phyloP scores from a whole-genome alignment of 2,113 vertebrate genomes.

The Chauna torquata region DNA sequence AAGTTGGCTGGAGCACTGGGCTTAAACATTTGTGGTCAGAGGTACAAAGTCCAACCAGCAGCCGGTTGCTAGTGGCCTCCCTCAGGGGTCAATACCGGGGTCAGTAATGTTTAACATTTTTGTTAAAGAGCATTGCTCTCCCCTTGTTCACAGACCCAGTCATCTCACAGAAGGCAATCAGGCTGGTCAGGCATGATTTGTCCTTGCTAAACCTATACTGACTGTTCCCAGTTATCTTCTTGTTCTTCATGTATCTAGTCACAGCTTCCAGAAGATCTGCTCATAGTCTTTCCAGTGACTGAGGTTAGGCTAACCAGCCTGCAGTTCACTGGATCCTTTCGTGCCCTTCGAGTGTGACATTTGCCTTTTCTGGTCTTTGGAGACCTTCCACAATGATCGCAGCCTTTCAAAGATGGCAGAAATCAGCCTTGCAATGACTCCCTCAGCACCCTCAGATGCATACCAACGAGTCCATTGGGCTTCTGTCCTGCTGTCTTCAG shows the following conservation, averaged over 20 bases:
- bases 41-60: not conserved
- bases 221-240: not conserved
- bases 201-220: not conserved
- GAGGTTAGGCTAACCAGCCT: not conserved
- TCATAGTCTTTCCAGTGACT: not conserved
- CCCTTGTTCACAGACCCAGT: not conserved
- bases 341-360: not conserved
- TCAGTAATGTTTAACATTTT: not conserved
- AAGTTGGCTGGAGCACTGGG: not conserved
- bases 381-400: accelerated
- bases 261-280: not conserved
- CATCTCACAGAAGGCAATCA: not conserved
- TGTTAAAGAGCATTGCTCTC: not conserved
- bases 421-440: not conserved
- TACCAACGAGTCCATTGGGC: accelerated
- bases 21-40: not conserved
- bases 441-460: not conserved
- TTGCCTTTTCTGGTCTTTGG: not conserved
- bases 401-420: not conserved
- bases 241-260: not conserved
- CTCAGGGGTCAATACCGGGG: not conserved
- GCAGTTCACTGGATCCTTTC: not conserved
- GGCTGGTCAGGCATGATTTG: not conserved
- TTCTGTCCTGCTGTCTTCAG: not conserved
- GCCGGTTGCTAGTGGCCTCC: not conserved